Evolutionary conservation across 2,113 vertebrate genomes (phyloP).

Genomic region (Riparia riparia): DNA sequence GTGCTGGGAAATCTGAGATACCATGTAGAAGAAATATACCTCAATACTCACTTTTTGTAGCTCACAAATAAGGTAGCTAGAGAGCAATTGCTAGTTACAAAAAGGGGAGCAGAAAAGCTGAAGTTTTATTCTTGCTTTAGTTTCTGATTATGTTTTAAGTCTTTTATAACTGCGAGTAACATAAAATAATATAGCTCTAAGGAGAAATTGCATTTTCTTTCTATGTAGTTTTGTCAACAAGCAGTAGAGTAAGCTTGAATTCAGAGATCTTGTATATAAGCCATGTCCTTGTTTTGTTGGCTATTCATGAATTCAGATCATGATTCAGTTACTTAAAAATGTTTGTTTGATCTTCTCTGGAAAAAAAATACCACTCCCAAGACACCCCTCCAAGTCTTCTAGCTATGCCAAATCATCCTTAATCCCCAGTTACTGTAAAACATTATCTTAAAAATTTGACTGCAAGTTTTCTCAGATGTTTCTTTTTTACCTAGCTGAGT

Average conservation of each 20-base stretch:
- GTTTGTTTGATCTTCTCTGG: neutral
- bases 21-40: rapidly evolving
- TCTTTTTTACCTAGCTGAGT: neutral
- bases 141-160: rapidly evolving
- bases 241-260: neutral
- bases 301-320: neutral
- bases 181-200: neutral
- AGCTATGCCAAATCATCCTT: neutral
- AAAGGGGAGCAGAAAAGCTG: neutral
- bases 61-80: neutral
- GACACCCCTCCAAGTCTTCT: neutral
- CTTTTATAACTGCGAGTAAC: neutral
- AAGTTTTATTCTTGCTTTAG: neutral
- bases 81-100: neutral
- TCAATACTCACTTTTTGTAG: neutral
- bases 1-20: neutral
- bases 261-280: neutral
- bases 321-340: neutral
- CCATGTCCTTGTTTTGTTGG: neutral
- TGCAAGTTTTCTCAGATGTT: neutral
- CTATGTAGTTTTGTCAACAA: neutral
- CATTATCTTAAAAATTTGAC: neutral
- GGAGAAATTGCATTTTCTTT: neutral
- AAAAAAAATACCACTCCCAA: neutral
- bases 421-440: neutral